phyloP scores from a whole-genome alignment of 1,140 invertebrate species.

The Tenebrio molitor region DNA sequence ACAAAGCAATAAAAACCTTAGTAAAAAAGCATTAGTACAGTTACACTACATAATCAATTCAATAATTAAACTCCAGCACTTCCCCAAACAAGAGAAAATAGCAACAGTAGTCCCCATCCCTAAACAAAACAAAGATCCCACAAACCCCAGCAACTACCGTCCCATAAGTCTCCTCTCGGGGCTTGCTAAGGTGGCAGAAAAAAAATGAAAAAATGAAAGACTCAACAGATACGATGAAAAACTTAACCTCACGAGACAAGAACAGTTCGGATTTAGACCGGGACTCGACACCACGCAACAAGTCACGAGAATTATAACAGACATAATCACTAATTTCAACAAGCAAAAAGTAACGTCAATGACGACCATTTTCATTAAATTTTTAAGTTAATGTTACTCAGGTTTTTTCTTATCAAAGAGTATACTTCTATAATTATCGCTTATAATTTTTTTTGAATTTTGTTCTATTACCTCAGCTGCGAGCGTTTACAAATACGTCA shows the following conservation, averaged over 20 bases:
- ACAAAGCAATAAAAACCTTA: conserved; percentile 53
- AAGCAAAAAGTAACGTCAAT: conserved; percentile 45
- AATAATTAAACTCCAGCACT: conserved; percentile 52
- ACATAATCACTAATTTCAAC: conserved; percentile 61
- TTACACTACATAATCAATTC: too few relatives aligned
- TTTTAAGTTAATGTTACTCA: too few relatives aligned
- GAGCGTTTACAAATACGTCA: too few relatives aligned
- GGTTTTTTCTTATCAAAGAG: too few relatives aligned
- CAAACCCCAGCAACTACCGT: too few relatives aligned
- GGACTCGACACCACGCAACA: conserved; percentile 61
- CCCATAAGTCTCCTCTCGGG: too few relatives aligned
- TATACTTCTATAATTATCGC: too few relatives aligned
- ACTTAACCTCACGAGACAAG: conserved; percentile 56
- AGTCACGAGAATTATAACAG: conserved; percentile 60
- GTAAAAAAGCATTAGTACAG: too few relatives aligned
- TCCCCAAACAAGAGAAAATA: conserved; percentile 58
- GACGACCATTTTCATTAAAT: too few relatives aligned
- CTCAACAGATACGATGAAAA: conserved; percentile 56
- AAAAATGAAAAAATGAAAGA: conserved; percentile 49
- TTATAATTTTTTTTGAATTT: too few relatives aligned
- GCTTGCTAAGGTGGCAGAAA: conserved; percentile 62
- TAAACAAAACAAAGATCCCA: conserved; percentile 61
- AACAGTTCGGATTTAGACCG: conserved; percentile 66
- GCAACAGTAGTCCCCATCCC: conserved; percentile 57
- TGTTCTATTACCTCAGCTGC: too few relatives aligned